Conservation (phyloP, 64 coral and sea anemone genomes). For the Dendronephthya gigantea region DNA sequence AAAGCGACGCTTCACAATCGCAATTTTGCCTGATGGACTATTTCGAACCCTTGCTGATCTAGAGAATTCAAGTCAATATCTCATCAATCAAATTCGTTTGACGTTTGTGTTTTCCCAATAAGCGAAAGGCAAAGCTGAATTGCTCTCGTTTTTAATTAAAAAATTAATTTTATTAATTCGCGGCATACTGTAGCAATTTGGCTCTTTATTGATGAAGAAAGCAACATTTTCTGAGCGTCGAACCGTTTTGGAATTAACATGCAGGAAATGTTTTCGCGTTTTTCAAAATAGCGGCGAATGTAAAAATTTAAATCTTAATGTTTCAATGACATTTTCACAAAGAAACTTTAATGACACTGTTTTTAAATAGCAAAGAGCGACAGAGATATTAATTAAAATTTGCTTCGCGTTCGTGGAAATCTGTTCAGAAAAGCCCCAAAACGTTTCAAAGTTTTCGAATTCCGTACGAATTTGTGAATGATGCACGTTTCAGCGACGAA, state of each 20-base stretch:
- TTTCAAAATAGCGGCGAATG: background rate
- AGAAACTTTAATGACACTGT: background rate
- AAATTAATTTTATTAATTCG: slow-evolving; percentile 10
- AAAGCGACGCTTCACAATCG: too few relatives aligned
- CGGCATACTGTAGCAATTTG: background rate
- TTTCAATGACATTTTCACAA: background rate
- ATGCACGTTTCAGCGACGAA: background rate
- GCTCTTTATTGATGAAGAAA: background rate
- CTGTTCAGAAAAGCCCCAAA: background rate
- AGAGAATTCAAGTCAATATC: background rate
- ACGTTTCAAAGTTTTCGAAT: background rate
- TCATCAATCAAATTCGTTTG: background rate
- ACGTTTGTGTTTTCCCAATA: background rate
- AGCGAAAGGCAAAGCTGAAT: background rate
- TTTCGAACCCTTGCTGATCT: background rate
- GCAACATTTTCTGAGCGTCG: background rate
- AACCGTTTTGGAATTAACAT: background rate
- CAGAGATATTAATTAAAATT: too few relatives aligned
- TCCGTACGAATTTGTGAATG: background rate
- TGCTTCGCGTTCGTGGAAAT: background rate
- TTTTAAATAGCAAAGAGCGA: too few relatives aligned
- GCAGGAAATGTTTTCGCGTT: background rate
- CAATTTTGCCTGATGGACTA: too few relatives aligned
- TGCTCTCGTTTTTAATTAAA: background rate
- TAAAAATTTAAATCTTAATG: background rate